phyloP scores from a whole-genome alignment of 2,113 vertebrate species.

The Brachyhypopomus occidentalis region DNA sequence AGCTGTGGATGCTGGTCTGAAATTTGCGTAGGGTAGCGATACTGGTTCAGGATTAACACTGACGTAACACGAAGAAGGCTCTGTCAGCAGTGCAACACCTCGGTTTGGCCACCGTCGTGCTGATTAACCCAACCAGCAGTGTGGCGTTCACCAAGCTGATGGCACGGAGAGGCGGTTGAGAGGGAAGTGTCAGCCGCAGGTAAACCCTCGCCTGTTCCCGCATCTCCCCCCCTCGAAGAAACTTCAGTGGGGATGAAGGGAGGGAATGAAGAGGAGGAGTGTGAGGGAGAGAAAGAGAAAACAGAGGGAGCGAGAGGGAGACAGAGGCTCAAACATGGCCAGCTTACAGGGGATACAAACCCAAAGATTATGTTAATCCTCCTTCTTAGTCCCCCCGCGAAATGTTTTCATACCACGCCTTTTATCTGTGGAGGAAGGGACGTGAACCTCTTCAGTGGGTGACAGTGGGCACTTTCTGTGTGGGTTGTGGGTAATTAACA shows the following conservation, averaged over 20 bases:
- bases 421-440: conserved; percentile 99
- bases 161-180: conserved; percentile 93
- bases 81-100: conserved; percentile 86
- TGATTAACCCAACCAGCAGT: conserved; percentile 80
- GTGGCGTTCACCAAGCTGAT: conserved; percentile 88
- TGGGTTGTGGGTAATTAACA: conserved; percentile 99
- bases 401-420: conserved; percentile 99
- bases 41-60: conserved; percentile 83
- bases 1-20: conserved; percentile 58
- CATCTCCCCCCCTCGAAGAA: conserved; percentile 85
- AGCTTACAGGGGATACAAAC: conserved; percentile 98
- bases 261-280: conserved; percentile 38
- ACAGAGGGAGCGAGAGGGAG: conserved; percentile 76
- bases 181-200: conserved; percentile 88
- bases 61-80: conserved; percentile 81
- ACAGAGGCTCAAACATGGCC: conserved; percentile 88
- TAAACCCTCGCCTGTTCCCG: conserved; percentile 88
- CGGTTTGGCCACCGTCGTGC: conserved; percentile 87
- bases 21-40: conserved; percentile 54
- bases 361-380: conserved; percentile 99
- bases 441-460: conserved; percentile 98
- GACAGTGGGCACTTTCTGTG: conserved; percentile 99
- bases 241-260: conserved; percentile 75
- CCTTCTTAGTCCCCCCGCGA: conserved; percentile 91
- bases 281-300: conserved; percentile 52